phyloP scores from a whole-genome alignment of 2,888 invertebrate genomes.

The Sminthurides aquaticus region DNA sequence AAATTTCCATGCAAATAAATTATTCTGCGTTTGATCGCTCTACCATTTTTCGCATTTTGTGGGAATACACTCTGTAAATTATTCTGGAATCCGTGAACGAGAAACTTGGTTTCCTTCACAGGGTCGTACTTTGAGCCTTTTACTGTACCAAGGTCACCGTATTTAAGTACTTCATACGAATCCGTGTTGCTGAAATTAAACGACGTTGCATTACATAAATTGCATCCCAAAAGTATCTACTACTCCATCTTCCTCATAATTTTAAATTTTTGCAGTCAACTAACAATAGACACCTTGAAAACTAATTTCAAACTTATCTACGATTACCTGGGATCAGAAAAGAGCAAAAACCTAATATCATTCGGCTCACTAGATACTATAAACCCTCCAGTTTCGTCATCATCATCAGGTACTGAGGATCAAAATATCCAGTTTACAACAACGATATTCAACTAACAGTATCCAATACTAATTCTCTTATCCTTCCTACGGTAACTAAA shows the following conservation, averaged over 20 bases:
- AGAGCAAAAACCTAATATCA: background rate
- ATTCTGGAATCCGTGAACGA: constrained; percentile 20
- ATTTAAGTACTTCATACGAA: constrained; percentile 6
- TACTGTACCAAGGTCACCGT: constrained; percentile 1
- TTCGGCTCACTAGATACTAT: background rate
- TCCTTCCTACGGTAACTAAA: background rate
- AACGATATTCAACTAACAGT: too few species aligned
- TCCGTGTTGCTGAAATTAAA: constrained; percentile 10
- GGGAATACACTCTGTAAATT: constrained; percentile 17
- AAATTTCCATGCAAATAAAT: too few species aligned
- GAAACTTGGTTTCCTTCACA: constrained; percentile 9
- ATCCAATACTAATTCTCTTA: too few species aligned
- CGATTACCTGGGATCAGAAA: background rate
- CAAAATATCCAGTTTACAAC: too few species aligned
- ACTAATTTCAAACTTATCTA: background rate
- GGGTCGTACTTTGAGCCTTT: constrained; percentile 1
- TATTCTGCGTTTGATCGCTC: background rate
- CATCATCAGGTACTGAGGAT: too few species aligned
- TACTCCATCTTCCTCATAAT: too few species aligned
- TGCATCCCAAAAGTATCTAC: too few species aligned
- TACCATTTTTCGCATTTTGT: constrained; percentile 22
- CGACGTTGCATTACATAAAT: background rate
- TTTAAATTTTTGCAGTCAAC: background rate
- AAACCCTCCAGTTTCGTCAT: background rate
- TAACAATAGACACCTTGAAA: too few species aligned